Percentiles rank a stretch among this genome's conserved stretches.
Evolutionary conservation across 2,797 vertebrate genomes (phyloP).

Genomic region (Pipistrellus pipistrellus): DNA sequence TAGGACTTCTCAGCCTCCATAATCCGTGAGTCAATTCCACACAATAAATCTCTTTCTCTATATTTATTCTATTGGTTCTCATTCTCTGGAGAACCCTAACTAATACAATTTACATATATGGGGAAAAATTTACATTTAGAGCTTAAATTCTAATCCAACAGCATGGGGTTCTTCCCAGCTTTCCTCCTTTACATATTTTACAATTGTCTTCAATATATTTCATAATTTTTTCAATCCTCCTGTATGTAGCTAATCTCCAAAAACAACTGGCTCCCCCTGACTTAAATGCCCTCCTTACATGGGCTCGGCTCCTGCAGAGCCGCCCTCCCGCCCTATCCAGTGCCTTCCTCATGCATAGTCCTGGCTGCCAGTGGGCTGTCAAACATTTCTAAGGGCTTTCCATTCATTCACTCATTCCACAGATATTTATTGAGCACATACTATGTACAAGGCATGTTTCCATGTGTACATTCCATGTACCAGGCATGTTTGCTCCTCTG

Average conservation of each 20-base stretch:
- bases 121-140: neutral
- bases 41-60: neutral
- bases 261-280: neutral
- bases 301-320: neutral
- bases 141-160: neutral
- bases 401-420: neutral
- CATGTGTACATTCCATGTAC: neutral
- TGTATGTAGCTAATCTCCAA: neutral
- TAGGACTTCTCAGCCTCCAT: neutral
- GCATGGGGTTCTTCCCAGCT: neutral
- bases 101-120: neutral
- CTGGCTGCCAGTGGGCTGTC: neutral
- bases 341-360: neutral
- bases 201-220: neutral
- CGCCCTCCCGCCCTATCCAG: neutral
- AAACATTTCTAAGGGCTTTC: neutral
- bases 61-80: neutral
- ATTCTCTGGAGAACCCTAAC: neutral
- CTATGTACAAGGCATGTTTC: neutral
- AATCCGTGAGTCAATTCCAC: neutral
- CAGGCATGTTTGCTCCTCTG: neutral
- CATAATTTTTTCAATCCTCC: neutral
- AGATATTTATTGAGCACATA: conserved; percentile 13
- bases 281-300: neutral
- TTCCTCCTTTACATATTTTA: neutral